Evolutionary conservation across 2,113 vertebrate species (phyloP), one percentile per base, ranked within the genome.

Genomic region (Tragelaphus scriptus): DNA sequence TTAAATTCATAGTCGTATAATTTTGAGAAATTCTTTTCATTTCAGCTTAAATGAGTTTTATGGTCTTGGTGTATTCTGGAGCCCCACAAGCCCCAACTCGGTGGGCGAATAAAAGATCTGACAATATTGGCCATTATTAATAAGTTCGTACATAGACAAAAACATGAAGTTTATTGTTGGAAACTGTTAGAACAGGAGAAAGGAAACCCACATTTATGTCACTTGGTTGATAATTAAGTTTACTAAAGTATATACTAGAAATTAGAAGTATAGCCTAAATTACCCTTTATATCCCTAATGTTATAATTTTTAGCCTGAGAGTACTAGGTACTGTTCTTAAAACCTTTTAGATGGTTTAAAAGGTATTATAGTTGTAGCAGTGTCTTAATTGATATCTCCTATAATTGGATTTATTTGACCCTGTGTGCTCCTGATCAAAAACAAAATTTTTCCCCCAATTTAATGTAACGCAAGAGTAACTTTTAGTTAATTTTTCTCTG

Each of bases 231-330:
- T 71, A 91, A 85, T 79, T 65, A 90, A 92, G 16, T 56, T 96
- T 71, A 92, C 89, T 96, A 86, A 92, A 89, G 91, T 85, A 95
- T 51, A 4, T 91, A 15, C 84, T 92, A 95, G 75, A 79, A 97
- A 93, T 91, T 82, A 88, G 55, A 47, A 96, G 23, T 86, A 75
- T 75, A 77, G 49, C 44, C 40, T 65, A 2, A 90, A 79, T 85
- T 90, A 61, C 53, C 17, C 25, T 36, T 91, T 90, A 85, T 90
- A 88, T 96, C 80, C 11, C 25, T 26, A 23, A 85, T 88, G 82
- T 23, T 87, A 10, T 53, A n/a, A 30, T 68, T 92, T 94, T 94
- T 96, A 94, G 25, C 90, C 81, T 80, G 88, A 75, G 32, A 81
- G 26, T 91, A 49, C 77, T 88, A 75, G 19, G 65, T 91, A 61